Evolutionary conservation across 2,113 vertebrate genomes (phyloP).

Genomic region (Bujurquina vittata): DNA sequence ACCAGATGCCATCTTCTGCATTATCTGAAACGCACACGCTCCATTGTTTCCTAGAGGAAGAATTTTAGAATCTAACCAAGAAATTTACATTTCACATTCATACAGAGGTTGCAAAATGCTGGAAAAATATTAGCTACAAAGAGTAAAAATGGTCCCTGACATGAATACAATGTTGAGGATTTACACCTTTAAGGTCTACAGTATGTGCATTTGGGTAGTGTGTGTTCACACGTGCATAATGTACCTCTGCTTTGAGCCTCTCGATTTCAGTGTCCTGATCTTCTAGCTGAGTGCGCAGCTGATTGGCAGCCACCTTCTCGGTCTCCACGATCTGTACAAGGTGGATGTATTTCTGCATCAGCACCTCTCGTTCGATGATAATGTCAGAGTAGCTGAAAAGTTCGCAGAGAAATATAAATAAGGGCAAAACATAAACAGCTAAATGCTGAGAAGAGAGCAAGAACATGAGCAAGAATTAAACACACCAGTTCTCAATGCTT

Average conservation of each 20-base stretch:
- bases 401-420: not conserved
- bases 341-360: slow-evolving; percentile 99
- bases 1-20: not conserved
- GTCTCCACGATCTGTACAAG: slow-evolving; percentile 98
- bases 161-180: not conserved
- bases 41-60: not conserved
- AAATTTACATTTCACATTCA: not conserved
- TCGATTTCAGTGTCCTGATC: slow-evolving; percentile 98
- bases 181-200: too few species aligned
- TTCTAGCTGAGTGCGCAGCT: slow-evolving; percentile 95
- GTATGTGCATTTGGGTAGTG: not conserved
- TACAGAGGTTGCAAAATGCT: too few species aligned
- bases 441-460: not conserved
- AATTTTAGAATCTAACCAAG: not conserved
- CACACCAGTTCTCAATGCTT: not conserved
- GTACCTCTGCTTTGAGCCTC: slow-evolving; percentile 95
- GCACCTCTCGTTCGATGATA: slow-evolving; percentile 93
- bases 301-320: slow-evolving; percentile 96
- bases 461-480: not conserved
- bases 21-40: not conserved
- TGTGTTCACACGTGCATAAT: not conserved
- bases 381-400: slow-evolving; percentile 90
- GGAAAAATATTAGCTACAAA: not conserved
- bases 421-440: not conserved
- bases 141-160: not conserved